phyloP scores from a whole-genome alignment of 2,797 vertebrate species.

The Rhynchotus rufescens region DNA sequence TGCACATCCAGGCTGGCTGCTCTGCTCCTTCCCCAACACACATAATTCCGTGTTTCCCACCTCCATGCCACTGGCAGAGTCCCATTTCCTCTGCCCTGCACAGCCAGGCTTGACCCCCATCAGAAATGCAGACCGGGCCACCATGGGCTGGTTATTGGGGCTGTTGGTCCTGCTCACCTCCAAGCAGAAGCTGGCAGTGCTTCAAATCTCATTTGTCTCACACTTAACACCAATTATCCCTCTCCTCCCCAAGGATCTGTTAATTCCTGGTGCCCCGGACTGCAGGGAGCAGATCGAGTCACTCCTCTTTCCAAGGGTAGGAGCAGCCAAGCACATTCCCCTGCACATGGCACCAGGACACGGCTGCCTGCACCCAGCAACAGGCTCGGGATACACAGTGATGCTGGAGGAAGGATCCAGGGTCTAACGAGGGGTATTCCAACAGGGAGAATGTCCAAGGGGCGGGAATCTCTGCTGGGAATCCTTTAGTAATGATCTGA shows the following conservation, averaged over 20 bases:
- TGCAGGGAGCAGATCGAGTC: neutral
- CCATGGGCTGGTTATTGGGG: neutral
- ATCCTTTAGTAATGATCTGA: accelerated
- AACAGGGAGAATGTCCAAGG: neutral
- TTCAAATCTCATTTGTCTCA: constrained; percentile 6
- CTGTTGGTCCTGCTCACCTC: neutral
- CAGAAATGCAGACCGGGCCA: too few species aligned
- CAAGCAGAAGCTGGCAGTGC: neutral
- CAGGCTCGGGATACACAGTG: neutral
- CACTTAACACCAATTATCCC: neutral
- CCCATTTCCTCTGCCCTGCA: constrained; percentile 6
- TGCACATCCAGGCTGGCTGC: constrained; percentile 31
- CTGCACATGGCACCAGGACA: too few species aligned
- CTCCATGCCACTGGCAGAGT: constrained; percentile 4
- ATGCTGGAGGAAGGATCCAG: accelerated
- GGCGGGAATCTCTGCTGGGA: neutral
- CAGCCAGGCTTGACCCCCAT: neutral
- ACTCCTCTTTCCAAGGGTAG: accelerated
- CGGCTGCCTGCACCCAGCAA: too few species aligned
- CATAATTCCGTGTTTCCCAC: constrained; percentile 60
- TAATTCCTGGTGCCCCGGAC: neutral
- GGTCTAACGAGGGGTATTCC: neutral
- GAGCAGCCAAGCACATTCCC: accelerated
- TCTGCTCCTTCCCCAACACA: neutral
- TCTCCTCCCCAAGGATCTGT: neutral